These are phyloP conservation scores for Timandra comae DNA, from an alignment of 2,888 invertebrate genomes.

Conservation along the genomic window DNA sequence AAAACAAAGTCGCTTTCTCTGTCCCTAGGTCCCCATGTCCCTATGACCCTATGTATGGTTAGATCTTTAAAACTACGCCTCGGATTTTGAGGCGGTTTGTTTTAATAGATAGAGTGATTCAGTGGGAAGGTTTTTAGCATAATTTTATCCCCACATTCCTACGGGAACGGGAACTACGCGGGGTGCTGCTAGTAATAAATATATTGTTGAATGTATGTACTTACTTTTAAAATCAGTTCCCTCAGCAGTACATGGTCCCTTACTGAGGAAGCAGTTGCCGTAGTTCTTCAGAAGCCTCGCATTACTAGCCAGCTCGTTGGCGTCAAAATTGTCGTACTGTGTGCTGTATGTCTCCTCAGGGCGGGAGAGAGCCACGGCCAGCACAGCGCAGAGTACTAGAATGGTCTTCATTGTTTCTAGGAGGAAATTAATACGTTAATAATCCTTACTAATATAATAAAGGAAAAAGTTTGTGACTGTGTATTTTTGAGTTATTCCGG, in stretches of 20 bases:
- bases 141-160: too few species aligned
- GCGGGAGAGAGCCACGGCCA: constrained; percentile 42
- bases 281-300: constrained; percentile 81
- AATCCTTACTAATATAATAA: neutral
- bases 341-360: constrained; percentile 75
- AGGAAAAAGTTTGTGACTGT: too few species aligned
- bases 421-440: neutral
- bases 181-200: too few species aligned
- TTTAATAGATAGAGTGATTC: too few species aligned
- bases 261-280: constrained; percentile 80
- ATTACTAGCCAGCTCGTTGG: constrained; percentile 79
- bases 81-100: too few species aligned
- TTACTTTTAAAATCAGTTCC: constrained; percentile 83
- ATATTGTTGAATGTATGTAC: constrained; percentile 24
- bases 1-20: too few species aligned
- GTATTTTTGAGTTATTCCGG: too few species aligned
- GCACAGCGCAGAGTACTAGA: constrained; percentile 31
- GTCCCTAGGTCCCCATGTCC: too few species aligned
- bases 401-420: constrained; percentile 39
- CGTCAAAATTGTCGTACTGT: constrained; percentile 82
- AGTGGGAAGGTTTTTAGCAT: too few species aligned
- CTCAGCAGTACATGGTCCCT: constrained; percentile 82
- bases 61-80: too few species aligned
- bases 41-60: too few species aligned
- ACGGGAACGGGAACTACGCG: too few species aligned